These are phyloP conservation scores for Ciconia nigra DNA, from an alignment of 2,797 vertebrate species.

Conservation along the genomic window DNA sequence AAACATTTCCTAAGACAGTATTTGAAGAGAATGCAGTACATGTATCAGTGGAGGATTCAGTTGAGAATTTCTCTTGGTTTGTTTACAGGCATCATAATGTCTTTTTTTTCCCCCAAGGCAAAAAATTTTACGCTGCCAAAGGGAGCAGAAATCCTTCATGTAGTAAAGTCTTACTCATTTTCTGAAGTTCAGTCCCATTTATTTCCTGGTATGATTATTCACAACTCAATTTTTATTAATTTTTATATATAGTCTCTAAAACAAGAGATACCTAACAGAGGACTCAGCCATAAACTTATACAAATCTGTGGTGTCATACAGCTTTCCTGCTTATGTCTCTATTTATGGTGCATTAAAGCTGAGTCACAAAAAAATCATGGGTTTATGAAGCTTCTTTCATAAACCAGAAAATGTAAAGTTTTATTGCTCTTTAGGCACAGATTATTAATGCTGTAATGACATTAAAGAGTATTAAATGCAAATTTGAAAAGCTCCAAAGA, in stretches of 20 bases:
- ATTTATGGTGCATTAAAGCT: conserved; percentile 21
- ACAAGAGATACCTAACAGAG: background rate
- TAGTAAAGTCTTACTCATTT: background rate
- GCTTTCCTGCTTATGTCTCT: conserved; percentile 9
- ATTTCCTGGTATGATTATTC: background rate
- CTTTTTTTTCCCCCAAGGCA: background rate
- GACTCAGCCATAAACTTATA: background rate
- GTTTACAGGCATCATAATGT: background rate
- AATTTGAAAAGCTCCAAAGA: conserved; percentile 70
- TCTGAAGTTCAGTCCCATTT: background rate
- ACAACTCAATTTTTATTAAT: background rate
- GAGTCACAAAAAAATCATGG: background rate
- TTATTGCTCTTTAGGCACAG: conserved; percentile 70
- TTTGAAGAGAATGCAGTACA: background rate
- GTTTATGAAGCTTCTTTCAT: conserved; percentile 56
- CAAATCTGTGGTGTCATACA: background rate
- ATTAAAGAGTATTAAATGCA: conserved; percentile 73
- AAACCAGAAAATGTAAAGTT: conserved; percentile 60
- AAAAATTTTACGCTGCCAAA: background rate
- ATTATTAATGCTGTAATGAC: conserved; percentile 73
- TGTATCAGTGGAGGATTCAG: background rate
- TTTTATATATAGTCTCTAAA: background rate
- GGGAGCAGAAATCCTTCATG: background rate
- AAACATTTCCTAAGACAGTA: background rate
- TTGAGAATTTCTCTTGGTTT: background rate